These are phyloP conservation scores for Actenoides lindsayi DNA, from an alignment of 2,113 vertebrate species.

Conservation along the genomic window DNA sequence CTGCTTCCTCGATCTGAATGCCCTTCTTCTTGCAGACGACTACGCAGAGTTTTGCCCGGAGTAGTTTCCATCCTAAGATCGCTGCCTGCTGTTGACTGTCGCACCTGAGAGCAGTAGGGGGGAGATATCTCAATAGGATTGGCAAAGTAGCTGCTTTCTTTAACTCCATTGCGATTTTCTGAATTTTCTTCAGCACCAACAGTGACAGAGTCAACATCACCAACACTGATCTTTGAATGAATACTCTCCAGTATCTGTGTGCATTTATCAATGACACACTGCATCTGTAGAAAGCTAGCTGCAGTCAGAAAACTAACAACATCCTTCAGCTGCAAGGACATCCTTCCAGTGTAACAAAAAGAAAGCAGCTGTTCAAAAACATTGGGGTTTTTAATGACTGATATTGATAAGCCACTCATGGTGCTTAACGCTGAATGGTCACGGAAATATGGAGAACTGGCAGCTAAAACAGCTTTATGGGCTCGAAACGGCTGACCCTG, in stretches of 20 bases:
- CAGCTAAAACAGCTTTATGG: slow-evolving; percentile 96
- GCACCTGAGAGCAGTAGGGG: slow-evolving; percentile 89
- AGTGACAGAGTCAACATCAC: slow-evolving; percentile 81
- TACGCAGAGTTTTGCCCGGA: slow-evolving; percentile 76
- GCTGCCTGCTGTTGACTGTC: slow-evolving; percentile 70
- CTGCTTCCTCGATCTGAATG: slow-evolving; percentile 95
- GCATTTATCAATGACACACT: slow-evolving; percentile 97
- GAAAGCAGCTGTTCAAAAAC: slow-evolving; percentile 97
- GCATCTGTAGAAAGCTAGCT: slow-evolving; percentile 99
- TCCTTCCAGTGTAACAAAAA: slow-evolving; percentile 98
- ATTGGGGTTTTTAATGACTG: slow-evolving; percentile 96
- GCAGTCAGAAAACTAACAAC: slow-evolving; percentile 97
- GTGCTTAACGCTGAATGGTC: slow-evolving; percentile 97
- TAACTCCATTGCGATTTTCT: slow-evolving; percentile 86
- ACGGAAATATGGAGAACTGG: slow-evolving; percentile 97
- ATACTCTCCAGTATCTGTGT: slow-evolving; percentile 97
- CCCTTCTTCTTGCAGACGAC: slow-evolving; percentile 87
- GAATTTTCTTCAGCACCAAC: slow-evolving; percentile 83
- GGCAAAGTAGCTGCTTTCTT: slow-evolving; percentile 90
- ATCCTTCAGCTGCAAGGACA: slow-evolving; percentile 95
- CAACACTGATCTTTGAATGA: slow-evolving; percentile 94
- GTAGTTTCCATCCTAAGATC: slow-evolving; percentile 82
- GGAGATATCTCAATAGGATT: slow-evolving; percentile 97
- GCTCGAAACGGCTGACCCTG: slow-evolving; percentile 97
- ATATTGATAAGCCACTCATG: slow-evolving; percentile 99